Percentiles rank a stretch among this genome's conserved stretches.
These are phyloP conservation scores for Creontiades dilutus DNA, from an alignment of 2,888 invertebrate genomes.

Conservation along the genomic window DNA sequence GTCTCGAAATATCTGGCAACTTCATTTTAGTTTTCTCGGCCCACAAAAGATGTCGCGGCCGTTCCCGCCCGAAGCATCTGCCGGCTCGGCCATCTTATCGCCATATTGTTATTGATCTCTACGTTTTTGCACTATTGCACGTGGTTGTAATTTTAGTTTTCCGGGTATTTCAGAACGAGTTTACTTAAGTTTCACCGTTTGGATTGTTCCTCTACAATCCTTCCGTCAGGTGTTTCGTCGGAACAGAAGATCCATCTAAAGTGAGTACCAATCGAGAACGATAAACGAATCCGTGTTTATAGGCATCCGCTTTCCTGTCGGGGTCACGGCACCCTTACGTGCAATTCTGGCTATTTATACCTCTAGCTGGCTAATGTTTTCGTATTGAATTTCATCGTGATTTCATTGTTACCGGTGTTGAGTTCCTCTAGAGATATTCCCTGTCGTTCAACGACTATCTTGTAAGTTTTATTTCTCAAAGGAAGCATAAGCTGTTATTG, in stretches of 20 bases:
- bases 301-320: background rate
- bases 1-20: background rate
- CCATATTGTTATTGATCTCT: conserved; percentile 56
- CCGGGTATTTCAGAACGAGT: background rate
- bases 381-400: background rate
- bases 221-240: conserved; percentile 20
- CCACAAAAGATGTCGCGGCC: background rate
- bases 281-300: background rate
- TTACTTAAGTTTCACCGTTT: background rate
- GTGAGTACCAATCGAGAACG: background rate
- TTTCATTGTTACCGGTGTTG: background rate
- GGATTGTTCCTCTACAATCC: conserved; percentile 18
- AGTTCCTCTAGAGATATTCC: background rate
- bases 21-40: background rate
- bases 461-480: background rate
- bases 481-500: background rate
- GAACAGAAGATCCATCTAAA: background rate
- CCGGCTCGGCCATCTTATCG: conserved; percentile 55
- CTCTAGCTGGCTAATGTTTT: conserved; percentile 42
- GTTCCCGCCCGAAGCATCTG: background rate
- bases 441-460: background rate
- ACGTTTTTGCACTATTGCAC: conserved; percentile 42
- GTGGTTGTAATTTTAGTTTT: conserved; percentile 4
- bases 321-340: conserved; percentile 31
- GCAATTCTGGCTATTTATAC: conserved; percentile 2